Evolutionary conservation across 1,140 invertebrate genomes (phyloP), one percentile per base, ranked within the genome.

Genomic region (Calliphora vicina): DNA sequence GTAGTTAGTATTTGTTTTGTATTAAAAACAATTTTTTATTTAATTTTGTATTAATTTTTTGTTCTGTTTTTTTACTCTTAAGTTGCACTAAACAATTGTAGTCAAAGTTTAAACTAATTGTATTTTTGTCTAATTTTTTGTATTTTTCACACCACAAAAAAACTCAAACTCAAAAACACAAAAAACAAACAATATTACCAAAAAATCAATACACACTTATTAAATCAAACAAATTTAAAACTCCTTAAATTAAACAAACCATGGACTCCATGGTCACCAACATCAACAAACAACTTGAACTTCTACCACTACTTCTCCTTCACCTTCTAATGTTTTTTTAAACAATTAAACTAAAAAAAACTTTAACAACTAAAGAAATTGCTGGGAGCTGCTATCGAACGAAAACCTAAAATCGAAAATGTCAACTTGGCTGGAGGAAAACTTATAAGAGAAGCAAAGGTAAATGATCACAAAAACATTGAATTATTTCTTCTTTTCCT

Each of bases 381-480:
- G 88, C 95, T 98, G 90, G 97, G 97, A 88, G 94, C 93, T 89
- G 95, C 98, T 84, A 94, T 97, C 86, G 97, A 99, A 91, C 94
- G 96, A 88, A 97, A 96, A 85, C 95, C 96, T 86, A 95, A 96
- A 88, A 97, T 99, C 88, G 98, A 99, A 92, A 95, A 97, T 89
- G 97, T 99, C 86, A 99, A 99, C 92, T 93, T 96, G 85, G 96
- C 97, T 89, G 98, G 98, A 86, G 98, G 97, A 88, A 94, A 97
- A 90, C 97, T 97, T 91, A 98, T 99, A 87, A 94, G 97, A 85
- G 98, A 99, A 93, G 98, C 98, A 85, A 99, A 99, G 97, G 98
- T 99, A 96, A 94, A 29, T 83, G 71, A 45, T 71, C 10, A 42
- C 10, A 71, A 61, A 71, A 43, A 12, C 23, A 12, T 72, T 74